Conservation (phyloP, 2,888 invertebrate genomes). For the Platycheirus rosarum region DNA sequence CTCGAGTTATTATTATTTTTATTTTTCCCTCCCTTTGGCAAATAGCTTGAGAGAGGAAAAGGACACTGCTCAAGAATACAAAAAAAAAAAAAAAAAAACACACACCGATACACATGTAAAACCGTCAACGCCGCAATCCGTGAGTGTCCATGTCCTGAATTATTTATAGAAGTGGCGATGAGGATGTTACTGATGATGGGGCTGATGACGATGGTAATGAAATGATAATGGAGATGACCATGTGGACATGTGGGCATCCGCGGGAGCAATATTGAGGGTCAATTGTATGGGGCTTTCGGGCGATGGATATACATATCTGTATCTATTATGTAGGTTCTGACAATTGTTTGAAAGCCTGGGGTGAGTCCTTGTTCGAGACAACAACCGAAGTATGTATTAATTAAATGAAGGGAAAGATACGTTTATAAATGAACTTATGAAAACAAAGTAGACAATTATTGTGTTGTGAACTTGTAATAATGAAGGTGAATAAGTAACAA, state of each 20-base stretch:
- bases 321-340: neutral
- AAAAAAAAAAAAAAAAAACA: constrained; percentile 29
- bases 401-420: constrained; percentile 61
- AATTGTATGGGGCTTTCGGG: constrained; percentile 16
- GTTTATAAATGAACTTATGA: constrained; percentile 59
- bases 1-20: constrained; percentile 36
- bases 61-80: constrained; percentile 29
- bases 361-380: constrained; percentile 52
- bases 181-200: constrained; percentile 36
- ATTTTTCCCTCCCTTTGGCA: constrained; percentile 7
- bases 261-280: constrained; percentile 65
- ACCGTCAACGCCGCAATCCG: constrained; percentile 70
- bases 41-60: constrained; percentile 41
- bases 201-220: constrained; percentile 51
- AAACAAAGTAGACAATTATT: constrained; percentile 66
- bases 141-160: constrained; percentile 71
- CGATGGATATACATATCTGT: neutral
- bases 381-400: constrained; percentile 57
- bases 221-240: constrained; percentile 44
- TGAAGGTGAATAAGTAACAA: constrained; percentile 49
- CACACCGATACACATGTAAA: constrained; percentile 67
- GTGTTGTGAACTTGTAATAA: constrained; percentile 2
- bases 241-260: constrained; percentile 37
- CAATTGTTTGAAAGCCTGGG: constrained; percentile 20
- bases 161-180: constrained; percentile 72